Percentiles rank a stretch among this genome's conserved stretches.
Evolutionary conservation across 2,888 invertebrate genomes (phyloP).

Genomic region (Tenthredo livida): DNA sequence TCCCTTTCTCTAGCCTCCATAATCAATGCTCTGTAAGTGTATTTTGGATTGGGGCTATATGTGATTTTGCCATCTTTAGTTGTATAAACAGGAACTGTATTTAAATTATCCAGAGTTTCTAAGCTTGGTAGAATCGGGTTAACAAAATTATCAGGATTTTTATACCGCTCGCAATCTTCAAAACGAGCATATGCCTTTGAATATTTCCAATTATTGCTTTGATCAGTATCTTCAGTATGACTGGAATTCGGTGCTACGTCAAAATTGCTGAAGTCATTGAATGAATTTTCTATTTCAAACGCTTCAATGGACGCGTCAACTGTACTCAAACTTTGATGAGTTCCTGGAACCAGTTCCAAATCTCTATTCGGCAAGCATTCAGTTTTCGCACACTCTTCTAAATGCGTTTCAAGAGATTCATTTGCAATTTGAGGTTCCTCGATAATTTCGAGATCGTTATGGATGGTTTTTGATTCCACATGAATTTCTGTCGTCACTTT

Average conservation of each 20-base stretch:
- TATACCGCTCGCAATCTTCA: slow-evolving; percentile 50
- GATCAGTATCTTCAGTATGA: slow-evolving; percentile 29
- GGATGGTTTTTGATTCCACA: background rate
- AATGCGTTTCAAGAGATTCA: slow-evolving; percentile 1
- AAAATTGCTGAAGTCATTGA: slow-evolving; percentile 65
- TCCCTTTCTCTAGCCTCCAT: slow-evolving; percentile 71
- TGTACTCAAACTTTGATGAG: background rate
- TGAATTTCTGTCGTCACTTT: background rate
- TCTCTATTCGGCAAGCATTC: background rate
- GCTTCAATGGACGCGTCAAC: background rate
- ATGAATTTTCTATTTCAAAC: slow-evolving; percentile 32
- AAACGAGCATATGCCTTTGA: slow-evolving; percentile 48
- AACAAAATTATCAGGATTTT: slow-evolving; percentile 64
- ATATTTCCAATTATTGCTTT: slow-evolving; percentile 42
- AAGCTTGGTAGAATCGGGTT: slow-evolving; percentile 69
- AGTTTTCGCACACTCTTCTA: background rate
- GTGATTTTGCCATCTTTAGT: slow-evolving; percentile 76
- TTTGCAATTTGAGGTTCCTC: background rate
- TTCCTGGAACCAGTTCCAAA: background rate
- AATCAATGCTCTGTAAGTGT: slow-evolving; percentile 71
- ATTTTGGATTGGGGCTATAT: slow-evolving; percentile 75
- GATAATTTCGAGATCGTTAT: background rate
- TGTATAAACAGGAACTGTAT: slow-evolving; percentile 75
- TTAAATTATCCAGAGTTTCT: slow-evolving; percentile 69
- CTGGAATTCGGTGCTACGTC: slow-evolving; percentile 65